Evolutionary conservation across 1,140 invertebrate genomes (phyloP).

Genomic region (Drosophila chauvacae): DNA sequence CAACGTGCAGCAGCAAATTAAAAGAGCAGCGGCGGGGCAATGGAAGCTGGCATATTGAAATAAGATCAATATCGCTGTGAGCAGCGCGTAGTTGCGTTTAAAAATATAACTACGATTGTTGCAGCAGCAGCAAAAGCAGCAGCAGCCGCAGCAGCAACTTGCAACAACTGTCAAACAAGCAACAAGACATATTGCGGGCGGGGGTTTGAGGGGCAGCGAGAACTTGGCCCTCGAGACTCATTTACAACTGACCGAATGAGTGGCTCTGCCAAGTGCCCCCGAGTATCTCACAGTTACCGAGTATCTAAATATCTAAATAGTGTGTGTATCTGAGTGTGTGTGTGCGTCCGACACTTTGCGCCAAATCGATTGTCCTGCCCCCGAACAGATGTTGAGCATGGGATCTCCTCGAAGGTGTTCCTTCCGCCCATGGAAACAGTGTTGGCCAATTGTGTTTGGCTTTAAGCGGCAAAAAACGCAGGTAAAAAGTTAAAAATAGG

Average conservation of each 20-base stretch:
- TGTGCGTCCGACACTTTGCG: conserved; percentile 68
- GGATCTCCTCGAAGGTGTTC: conserved; percentile 66
- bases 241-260: conserved; percentile 74
- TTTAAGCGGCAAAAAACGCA: background rate
- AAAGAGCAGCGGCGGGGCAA: conserved; percentile 40
- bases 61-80: conserved; percentile 79
- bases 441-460: conserved; percentile 1
- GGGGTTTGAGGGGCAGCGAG: conserved; percentile 53
- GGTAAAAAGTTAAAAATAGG: background rate
- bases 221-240: conserved; percentile 68
- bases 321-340: conserved; percentile 45
- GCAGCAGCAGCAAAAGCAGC: conserved; percentile 27
- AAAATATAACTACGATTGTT: conserved; percentile 76
- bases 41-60: conserved; percentile 73
- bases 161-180: conserved; percentile 84
- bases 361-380: conserved; percentile 77
- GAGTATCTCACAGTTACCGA: conserved; percentile 3
- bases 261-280: background rate
- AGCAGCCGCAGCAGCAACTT: conserved; percentile 39
- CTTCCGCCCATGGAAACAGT: conserved; percentile 52
- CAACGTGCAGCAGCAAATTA: conserved; percentile 67
- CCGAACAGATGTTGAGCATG: conserved; percentile 76
- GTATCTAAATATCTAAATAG: conserved; percentile 37
- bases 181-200: conserved; percentile 83
- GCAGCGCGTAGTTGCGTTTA: conserved; percentile 80